phyloP scores from a whole-genome alignment of 2,797 vertebrate species.

The Protonibea diacanthus region DNA sequence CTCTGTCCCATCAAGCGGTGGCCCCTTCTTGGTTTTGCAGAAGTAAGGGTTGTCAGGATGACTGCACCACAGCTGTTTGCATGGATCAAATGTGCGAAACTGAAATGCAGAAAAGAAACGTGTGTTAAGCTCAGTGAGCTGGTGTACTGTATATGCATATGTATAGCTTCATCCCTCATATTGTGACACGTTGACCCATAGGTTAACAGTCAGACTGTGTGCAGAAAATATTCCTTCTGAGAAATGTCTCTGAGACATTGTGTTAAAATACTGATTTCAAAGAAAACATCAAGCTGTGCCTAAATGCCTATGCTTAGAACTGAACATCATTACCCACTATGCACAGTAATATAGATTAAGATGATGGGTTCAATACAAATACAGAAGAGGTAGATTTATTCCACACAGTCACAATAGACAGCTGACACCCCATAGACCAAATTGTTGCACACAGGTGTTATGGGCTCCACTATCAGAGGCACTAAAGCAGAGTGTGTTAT shows the following conservation, averaged over 20 bases:
- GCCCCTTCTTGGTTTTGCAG: constrained; percentile 99
- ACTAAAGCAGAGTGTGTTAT: neutral
- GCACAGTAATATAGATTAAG: neutral
- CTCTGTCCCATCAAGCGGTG: constrained; percentile 96
- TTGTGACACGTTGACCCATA: neutral
- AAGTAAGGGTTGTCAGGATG: constrained; percentile 99
- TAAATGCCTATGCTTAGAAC: neutral
- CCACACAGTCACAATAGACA: neutral
- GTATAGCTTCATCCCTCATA: neutral
- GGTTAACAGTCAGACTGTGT: neutral
- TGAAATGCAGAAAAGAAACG: constrained; percentile 72
- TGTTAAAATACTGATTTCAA: neutral
- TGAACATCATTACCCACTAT: neutral
- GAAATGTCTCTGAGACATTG: neutral
- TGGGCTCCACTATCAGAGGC: neutral
- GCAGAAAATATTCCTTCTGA: neutral
- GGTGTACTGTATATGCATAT: neutral
- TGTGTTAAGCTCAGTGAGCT: neutral
- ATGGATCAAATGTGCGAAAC: constrained; percentile 98
- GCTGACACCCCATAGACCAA: neutral
- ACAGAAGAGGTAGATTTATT: neutral
- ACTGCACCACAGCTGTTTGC: constrained; percentile 99
- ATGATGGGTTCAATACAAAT: no score
- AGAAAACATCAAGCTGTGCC: neutral
- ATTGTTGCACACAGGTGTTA: constrained; percentile 3